phyloP scores from a whole-genome alignment of 2,888 invertebrate species.

The Drosophila pseudotakahashii region DNA sequence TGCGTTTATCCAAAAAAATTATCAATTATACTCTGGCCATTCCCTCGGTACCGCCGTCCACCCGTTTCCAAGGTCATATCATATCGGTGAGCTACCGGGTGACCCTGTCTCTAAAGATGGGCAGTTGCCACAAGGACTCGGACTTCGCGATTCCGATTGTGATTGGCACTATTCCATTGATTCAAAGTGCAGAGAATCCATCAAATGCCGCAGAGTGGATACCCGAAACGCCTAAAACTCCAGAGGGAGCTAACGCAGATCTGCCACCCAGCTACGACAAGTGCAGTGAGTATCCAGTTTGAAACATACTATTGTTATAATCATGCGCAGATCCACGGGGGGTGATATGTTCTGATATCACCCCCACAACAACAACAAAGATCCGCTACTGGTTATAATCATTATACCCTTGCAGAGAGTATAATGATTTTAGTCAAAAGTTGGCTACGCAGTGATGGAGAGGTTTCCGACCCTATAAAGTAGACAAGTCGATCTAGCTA shows the following conservation, averaged over 20 bases:
- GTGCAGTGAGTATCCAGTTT: conserved; percentile 55
- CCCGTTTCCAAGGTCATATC: conserved; percentile 46
- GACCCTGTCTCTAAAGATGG: conserved; percentile 44
- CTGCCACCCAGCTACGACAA: conserved; percentile 70
- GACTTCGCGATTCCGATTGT: conserved; percentile 55
- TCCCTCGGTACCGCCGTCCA: conserved; percentile 66
- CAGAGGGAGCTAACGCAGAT: conserved; percentile 54
- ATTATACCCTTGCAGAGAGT: too few species aligned
- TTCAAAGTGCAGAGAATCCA: conserved; percentile 58
- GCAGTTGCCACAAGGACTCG: conserved; percentile 45
- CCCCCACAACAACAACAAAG: too few species aligned
- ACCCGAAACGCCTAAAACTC: conserved; percentile 64
- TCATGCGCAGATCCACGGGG: too few species aligned
- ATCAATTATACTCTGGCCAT: conserved; percentile 56
- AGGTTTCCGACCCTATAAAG: too few species aligned
- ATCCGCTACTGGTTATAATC: too few species aligned
- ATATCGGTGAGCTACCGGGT: conserved; percentile 55
- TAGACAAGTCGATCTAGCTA: too few species aligned
- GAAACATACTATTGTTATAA: too few species aligned
- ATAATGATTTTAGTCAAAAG: too few species aligned
- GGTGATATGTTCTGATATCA: too few species aligned
- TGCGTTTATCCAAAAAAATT: conserved; percentile 54
- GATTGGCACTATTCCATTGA: conserved; percentile 74
- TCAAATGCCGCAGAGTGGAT: conserved; percentile 52
- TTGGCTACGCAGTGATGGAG: too few species aligned